Evolutionary conservation across 1,140 invertebrate species (phyloP).

Genomic region (Anoplophora glabripennis): DNA sequence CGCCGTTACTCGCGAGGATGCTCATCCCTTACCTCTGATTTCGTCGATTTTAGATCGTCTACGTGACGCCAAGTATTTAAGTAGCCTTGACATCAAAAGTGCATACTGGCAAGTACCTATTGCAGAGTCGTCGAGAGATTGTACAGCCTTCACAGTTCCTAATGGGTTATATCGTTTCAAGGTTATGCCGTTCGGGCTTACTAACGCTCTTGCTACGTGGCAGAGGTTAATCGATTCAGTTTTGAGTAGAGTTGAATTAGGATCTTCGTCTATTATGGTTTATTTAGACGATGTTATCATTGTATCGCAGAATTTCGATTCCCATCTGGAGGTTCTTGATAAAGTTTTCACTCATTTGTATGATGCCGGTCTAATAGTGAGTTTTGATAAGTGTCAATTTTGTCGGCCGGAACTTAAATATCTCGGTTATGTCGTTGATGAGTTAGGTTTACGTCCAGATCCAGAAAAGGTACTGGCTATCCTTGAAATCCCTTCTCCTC

Average conservation of each 20-base stretch:
- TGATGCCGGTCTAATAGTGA: slow-evolving; percentile 35
- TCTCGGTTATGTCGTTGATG: slow-evolving; percentile 43
- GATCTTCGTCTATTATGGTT: slow-evolving; percentile 31
- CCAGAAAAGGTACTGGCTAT: slow-evolving; percentile 46
- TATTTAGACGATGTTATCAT: slow-evolving; percentile 41
- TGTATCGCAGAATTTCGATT: slow-evolving; percentile 23
- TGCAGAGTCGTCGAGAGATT: slow-evolving; percentile 35
- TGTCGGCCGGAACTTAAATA: slow-evolving; percentile 39
- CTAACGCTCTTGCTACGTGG: slow-evolving; percentile 44
- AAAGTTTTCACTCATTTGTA: slow-evolving; percentile 32
- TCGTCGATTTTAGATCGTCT: too few species aligned
- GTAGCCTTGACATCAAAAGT: too few species aligned
- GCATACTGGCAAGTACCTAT: slow-evolving; percentile 50
- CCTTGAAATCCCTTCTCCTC: neutral
- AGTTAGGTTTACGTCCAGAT: slow-evolving; percentile 39
- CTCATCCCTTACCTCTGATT: too few species aligned
- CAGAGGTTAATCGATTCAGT: slow-evolving; percentile 42
- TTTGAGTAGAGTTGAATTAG: slow-evolving; percentile 28
- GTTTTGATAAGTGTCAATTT: slow-evolving; percentile 43
- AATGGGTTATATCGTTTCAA: slow-evolving; percentile 40
- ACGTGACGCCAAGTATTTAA: too few species aligned
- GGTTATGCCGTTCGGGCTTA: slow-evolving; percentile 37
- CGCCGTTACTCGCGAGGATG: too few species aligned
- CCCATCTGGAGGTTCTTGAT: slow-evolving; percentile 30
- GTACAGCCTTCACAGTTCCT: slow-evolving; percentile 49